phyloP scores from a whole-genome alignment of 2,797 vertebrate species.

The Hippoglossus hippoglossus region DNA sequence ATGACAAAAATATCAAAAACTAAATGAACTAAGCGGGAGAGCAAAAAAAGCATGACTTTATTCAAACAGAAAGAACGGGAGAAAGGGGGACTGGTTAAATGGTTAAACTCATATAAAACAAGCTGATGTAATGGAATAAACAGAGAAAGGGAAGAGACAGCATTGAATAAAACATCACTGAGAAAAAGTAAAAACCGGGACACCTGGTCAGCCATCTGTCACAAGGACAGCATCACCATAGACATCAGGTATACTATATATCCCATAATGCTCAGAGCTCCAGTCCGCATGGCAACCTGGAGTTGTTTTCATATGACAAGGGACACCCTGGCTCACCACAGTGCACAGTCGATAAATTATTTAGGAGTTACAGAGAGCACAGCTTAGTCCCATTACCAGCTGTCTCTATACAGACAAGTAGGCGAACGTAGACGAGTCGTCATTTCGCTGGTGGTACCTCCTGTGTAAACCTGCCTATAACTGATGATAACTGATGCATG shows the following conservation, averaged over 20 bases:
- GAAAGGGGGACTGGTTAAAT: background rate
- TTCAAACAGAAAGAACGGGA: constrained; percentile 3
- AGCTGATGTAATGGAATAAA: constrained; percentile 33
- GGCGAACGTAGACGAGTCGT: background rate
- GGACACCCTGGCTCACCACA: constrained; percentile 56
- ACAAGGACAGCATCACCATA: constrained; percentile 36
- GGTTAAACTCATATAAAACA: background rate
- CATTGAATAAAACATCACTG: constrained; percentile 47
- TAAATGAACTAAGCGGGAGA: constrained; percentile 1
- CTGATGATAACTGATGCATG: background rate
- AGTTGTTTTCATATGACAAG: constrained; percentile 69
- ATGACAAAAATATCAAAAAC: background rate
- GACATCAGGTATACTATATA: constrained; percentile 42
- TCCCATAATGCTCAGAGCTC: constrained; percentile 46
- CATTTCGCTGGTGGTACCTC: background rate
- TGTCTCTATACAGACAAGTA: constrained; percentile 22
- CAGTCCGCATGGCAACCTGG: constrained; percentile 57
- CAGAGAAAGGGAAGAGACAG: constrained; percentile 13
- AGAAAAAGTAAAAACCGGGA: constrained; percentile 32
- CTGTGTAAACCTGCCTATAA: background rate
- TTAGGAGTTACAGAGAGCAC: constrained; percentile 54
- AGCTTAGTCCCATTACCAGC: constrained; percentile 33
- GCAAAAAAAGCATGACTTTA: background rate
- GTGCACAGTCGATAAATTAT: constrained; percentile 73
- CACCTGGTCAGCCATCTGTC: constrained; percentile 62